Evolutionary conservation across 2,888 invertebrate species (phyloP).

Genomic region (Lacanobia wlatinum): DNA sequence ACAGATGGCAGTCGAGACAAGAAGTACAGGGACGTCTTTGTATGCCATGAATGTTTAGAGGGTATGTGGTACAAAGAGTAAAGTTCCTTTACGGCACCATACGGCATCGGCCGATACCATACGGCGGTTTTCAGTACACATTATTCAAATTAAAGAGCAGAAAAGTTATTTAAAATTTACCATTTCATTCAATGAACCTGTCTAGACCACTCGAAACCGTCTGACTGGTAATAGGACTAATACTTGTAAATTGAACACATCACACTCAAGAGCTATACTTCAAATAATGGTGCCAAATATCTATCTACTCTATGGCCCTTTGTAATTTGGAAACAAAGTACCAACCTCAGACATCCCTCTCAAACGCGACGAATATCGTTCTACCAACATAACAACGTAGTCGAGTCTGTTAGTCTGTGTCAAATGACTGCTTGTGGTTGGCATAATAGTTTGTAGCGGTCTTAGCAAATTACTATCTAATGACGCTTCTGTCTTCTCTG

Average conservation of each 20-base stretch:
- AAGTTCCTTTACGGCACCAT: no score
- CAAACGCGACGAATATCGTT: constrained; percentile 15
- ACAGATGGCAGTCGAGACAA: no score
- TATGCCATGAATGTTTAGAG: no score
- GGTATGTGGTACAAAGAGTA: no score
- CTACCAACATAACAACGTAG: constrained; percentile 29
- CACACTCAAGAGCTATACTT: not conserved
- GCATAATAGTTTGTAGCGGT: constrained; percentile 47
- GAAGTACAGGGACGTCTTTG: no score
- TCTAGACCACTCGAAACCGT: constrained; percentile 1
- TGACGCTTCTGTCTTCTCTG: constrained; percentile 51
- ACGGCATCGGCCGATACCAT: no score
- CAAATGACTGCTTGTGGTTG: constrained; percentile 50
- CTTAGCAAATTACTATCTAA: constrained; percentile 62
- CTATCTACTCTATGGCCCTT: constrained; percentile 1
- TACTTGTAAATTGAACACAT: constrained; percentile 12
- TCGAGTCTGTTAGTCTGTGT: constrained; percentile 49
- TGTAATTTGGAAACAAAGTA: constrained; percentile 18
- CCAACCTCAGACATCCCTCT: constrained; percentile 3
- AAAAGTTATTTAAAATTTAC: no score
- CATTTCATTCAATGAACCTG: not conserved
- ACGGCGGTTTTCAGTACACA: no score
- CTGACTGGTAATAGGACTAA: not conserved
- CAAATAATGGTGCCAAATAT: constrained; percentile 1
- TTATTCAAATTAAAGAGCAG: no score